A percentile compares a stretch with the other conserved stretches of the same genome.
These are phyloP conservation scores for Monopterus albus DNA, from an alignment of 2,113 vertebrate species.

Conservation along the genomic window DNA sequence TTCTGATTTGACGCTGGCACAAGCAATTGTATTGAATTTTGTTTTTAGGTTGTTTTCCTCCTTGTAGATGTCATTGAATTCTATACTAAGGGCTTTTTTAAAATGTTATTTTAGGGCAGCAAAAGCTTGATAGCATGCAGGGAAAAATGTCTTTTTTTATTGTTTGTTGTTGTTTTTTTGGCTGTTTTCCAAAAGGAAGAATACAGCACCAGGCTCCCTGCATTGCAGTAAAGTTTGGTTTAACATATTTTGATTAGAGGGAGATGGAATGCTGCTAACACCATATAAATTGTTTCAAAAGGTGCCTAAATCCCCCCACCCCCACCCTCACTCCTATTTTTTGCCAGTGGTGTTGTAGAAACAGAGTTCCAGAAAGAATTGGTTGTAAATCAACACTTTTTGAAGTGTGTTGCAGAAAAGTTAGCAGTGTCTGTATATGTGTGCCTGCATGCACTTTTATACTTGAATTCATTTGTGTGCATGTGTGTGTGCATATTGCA, in stretches of 20 bases:
- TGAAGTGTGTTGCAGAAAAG: conserved; percentile 21
- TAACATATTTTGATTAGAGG: conserved; percentile 50
- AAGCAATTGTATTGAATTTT: conserved; percentile 57
- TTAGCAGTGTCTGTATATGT: conserved; percentile 7
- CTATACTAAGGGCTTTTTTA: background rate
- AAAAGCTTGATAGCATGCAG: conserved; percentile 34
- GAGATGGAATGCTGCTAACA: conserved; percentile 41
- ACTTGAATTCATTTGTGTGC: background rate
- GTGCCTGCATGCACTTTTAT: background rate
- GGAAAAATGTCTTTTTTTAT: conserved; percentile 40
- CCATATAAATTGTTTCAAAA: conserved; percentile 32
- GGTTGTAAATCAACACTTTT: conserved; percentile 49
- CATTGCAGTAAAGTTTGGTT: conserved; percentile 20
- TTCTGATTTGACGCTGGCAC: conserved; percentile 46
- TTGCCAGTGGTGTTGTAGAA: conserved; percentile 10
- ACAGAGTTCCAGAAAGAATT: conserved; percentile 1
- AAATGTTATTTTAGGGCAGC: conserved; percentile 42
- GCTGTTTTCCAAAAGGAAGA: conserved; percentile 32
- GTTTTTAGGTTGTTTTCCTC: conserved; percentile 35
- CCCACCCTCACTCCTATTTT: too few species aligned
- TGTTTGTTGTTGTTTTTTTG: conserved; percentile 5
- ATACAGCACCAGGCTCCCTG: conserved; percentile 4
- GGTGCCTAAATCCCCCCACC: too few species aligned
- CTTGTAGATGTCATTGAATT: conserved; percentile 22
- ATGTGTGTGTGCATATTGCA: conserved; percentile 30